A percentile compares a stretch with the other conserved stretches of the same genome.
These are phyloP conservation scores for Trachelus iudaicus DNA, from an alignment of 2,888 invertebrate genomes.

Conservation along the genomic window DNA sequence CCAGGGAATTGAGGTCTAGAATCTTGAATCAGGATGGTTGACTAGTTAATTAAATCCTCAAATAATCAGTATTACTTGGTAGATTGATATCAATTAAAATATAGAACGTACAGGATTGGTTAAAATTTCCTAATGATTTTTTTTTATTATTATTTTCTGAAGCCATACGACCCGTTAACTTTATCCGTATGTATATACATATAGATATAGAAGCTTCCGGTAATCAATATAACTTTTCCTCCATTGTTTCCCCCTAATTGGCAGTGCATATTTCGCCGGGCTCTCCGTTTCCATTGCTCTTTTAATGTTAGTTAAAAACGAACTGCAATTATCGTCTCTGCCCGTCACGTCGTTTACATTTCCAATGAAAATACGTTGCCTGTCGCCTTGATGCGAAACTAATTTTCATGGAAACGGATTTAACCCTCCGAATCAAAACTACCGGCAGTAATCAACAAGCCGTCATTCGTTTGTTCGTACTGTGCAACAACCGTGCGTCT, in stretches of 20 bases:
- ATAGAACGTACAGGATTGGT: neutral
- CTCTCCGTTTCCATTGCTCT: neutral
- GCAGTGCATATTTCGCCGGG: slow-evolving; percentile 10
- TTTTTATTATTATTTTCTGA: neutral
- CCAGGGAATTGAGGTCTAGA: neutral
- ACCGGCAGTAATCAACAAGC: neutral
- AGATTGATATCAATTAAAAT: neutral
- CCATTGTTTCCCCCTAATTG: slow-evolving; percentile 20
- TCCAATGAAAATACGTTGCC: neutral
- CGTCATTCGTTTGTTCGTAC: neutral
- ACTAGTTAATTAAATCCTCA: neutral
- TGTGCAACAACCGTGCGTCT: neutral
- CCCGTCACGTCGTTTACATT: neutral
- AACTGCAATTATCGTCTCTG: neutral
- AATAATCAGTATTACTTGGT: neutral
- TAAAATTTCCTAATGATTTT: neutral
- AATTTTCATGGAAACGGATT: neutral
- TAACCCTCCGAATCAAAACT: neutral
- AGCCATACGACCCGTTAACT: neutral
- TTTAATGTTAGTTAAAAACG: neutral
- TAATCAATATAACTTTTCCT: neutral
- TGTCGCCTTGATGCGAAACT: neutral
- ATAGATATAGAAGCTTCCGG: neutral
- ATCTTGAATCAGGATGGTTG: neutral
- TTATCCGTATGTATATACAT: neutral